Conservation (phyloP, 2,888 invertebrate species). For the Girardia tigrina region DNA sequence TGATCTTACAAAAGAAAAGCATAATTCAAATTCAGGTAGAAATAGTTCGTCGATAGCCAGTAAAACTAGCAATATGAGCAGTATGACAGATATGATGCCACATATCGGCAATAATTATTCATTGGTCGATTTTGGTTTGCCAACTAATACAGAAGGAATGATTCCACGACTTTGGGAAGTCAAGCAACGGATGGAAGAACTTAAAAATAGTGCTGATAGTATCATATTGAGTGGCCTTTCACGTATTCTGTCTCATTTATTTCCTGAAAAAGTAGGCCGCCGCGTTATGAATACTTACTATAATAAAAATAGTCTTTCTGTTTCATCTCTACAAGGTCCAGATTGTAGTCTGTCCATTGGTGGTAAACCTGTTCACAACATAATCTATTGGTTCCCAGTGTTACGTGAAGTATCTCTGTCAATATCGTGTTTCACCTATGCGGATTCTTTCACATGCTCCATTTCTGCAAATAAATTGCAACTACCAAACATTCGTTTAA, state of each 20-base stretch:
- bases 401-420: conserved; percentile 52
- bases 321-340: conserved; percentile 32
- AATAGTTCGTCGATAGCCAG: conserved; percentile 3
- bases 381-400: conserved; percentile 52
- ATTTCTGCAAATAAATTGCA: neutral
- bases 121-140: conserved; percentile 48
- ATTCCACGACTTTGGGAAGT: conserved; percentile 56
- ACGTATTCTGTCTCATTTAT: conserved; percentile 49
- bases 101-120: conserved; percentile 40
- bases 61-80: conserved; percentile 13
- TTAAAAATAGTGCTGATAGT: conserved; percentile 53
- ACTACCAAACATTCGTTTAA: neutral
- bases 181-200: conserved; percentile 52
- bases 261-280: conserved; percentile 44
- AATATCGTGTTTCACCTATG: conserved; percentile 43
- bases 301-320: conserved; percentile 41
- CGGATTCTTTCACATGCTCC: neutral
- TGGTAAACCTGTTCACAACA: neutral
- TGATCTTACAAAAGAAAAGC: conserved; percentile 39
- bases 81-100: conserved; percentile 33
- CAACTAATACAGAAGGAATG: conserved; percentile 55
- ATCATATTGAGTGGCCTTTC: conserved; percentile 53
- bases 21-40: neutral
- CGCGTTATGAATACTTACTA: conserved; percentile 43
- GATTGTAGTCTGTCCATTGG: conserved; percentile 25